Conservation (phyloP, 2,888 invertebrate genomes). For the Melieria picta region DNA sequence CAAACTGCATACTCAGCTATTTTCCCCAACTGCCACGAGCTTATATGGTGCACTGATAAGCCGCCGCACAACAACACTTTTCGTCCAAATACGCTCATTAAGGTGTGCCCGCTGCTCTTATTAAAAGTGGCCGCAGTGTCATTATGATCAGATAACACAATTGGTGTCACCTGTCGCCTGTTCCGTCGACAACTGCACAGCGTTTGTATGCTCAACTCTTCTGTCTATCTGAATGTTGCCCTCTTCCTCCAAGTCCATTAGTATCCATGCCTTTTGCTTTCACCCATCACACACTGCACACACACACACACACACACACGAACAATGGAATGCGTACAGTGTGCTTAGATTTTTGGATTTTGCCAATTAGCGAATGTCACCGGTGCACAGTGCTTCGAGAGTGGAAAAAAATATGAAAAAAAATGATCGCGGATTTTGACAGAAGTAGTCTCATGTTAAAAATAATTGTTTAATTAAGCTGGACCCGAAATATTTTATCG, state of each 20-base stretch:
- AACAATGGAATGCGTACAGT: too few relatives aligned
- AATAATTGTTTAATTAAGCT: too few relatives aligned
- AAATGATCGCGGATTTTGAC: not conserved
- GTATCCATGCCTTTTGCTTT: conserved; percentile 24
- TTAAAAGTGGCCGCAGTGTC: not conserved
- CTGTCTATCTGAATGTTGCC: conserved; percentile 9
- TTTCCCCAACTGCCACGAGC: too few relatives aligned
- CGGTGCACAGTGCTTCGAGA: too few relatives aligned
- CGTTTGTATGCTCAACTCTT: not conserved
- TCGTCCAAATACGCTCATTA: not conserved
- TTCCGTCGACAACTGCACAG: not conserved
- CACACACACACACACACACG: too few relatives aligned
- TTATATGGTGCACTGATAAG: too few relatives aligned
- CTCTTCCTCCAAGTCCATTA: conserved; percentile 42
- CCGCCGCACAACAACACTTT: not conserved
- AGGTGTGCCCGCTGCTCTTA: not conserved
- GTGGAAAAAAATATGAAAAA: not conserved
- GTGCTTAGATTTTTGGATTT: too few relatives aligned
- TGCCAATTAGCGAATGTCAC: too few relatives aligned
- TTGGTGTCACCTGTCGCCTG: not conserved
- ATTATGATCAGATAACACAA: not conserved
- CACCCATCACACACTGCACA: too few relatives aligned
- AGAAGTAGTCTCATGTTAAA: too few relatives aligned
- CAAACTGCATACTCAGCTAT: too few relatives aligned
- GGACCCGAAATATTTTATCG: too few relatives aligned